Evolutionary conservation across 2,797 vertebrate species (phyloP), one percentile per base, ranked within the genome.

Genomic region (Pangasius krempfi): DNA sequence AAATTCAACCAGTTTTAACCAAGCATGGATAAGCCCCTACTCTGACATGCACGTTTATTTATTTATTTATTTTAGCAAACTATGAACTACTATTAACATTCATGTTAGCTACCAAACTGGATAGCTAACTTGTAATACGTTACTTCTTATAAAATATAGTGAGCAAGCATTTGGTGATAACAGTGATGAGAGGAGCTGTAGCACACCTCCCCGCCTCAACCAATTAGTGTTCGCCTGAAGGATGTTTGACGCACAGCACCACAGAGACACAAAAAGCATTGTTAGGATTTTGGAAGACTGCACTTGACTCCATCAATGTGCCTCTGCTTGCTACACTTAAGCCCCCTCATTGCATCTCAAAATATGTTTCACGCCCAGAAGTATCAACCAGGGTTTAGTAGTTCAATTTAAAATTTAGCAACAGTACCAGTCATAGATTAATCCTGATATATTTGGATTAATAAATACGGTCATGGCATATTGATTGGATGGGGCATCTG

Each of bases 311-410:
- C 58, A 82, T 62, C 58, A 47, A 0, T 0, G 58, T 82, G 80
- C 25, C 56, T 82, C 58, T 62, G 25, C 58, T 44, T 44, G 58
- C 14, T 7, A 18, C 22, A 62, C 13, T 47, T n/a, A 82, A 62
- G 4, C 40, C 33, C 18, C n/a, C 2, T 64, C 27, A 68, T 30
- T n/a, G 14, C 16, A 68, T 84, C 18, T 20, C 37, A 66, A 84
- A 84, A 68, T 40, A 33, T 62, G 12, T 27, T 27, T 40, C 5
- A 60, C 54, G 14, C 12, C 33, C 58, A 50, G 62, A 84, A 84
- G 44, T 66, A 84, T 68, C 44, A 84, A 84, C 44, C 82, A 52
- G 62, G 44, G 4, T 66, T 84, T 47, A 79, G 52, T 12, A 33
- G 30, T 33, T 33, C 8, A 47, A 66, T 50, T n/a, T 64, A n/a